Evolutionary conservation across 2,888 invertebrate genomes (phyloP).

Genomic region (Trissolcus brochymenae): DNA sequence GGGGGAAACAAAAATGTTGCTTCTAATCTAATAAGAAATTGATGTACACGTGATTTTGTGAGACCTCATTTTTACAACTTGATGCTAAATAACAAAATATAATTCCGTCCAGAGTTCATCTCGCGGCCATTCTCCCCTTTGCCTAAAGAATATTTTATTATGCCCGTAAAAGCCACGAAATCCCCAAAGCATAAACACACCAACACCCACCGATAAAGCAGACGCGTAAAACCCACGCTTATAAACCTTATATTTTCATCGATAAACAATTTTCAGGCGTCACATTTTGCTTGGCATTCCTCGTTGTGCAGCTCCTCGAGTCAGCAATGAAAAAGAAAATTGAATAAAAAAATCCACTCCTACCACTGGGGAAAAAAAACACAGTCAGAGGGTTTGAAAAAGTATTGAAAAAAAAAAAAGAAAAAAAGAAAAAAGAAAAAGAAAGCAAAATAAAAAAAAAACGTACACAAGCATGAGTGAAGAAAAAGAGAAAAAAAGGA

Average conservation of each 20-base stretch:
- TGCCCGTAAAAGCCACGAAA: constrained; percentile 47
- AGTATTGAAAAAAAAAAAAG: constrained; percentile 6
- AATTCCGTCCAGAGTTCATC: constrained; percentile 20
- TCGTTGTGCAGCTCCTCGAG: constrained; percentile 18
- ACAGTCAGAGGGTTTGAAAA: constrained; percentile 11
- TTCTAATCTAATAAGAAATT: no score
- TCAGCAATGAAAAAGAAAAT: constrained; percentile 38
- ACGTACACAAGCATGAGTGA: constrained; percentile 3
- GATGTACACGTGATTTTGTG: no score
- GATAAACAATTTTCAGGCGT: constrained; percentile 54
- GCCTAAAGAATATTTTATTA: constrained; percentile 38
- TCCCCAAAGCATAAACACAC: constrained; percentile 50
- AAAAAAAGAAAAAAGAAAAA: constrained; percentile 1
- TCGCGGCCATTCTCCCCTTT: constrained; percentile 12
- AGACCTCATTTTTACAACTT: no score
- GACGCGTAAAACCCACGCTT: constrained; percentile 50
- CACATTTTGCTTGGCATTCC: constrained; percentile 14
- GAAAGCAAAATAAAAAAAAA: no score
- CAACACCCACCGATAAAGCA: constrained; percentile 28
- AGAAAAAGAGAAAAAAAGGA: constrained; percentile 20
- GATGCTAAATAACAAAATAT: constrained; percentile 39
- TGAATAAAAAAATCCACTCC: constrained; percentile 20
- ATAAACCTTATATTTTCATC: constrained; percentile 54
- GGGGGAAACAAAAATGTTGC: no score
- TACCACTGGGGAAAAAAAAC: constrained; percentile 1